phyloP scores from a whole-genome alignment of 2,888 invertebrate species.

The Mylabris sibirica region DNA sequence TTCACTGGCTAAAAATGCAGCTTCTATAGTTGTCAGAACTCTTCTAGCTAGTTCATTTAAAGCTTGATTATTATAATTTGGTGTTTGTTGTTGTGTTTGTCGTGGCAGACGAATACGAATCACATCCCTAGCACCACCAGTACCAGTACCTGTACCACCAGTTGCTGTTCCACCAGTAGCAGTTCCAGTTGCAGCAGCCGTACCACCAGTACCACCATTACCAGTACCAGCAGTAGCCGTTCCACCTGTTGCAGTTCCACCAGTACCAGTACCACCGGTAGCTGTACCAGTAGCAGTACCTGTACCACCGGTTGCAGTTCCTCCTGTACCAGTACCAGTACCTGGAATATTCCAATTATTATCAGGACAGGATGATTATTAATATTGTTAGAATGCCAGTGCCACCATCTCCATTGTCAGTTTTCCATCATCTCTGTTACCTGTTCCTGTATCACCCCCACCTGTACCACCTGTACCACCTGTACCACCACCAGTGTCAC shows the following conservation, averaged over 20 bases:
- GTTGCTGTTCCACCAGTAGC: constrained; percentile 27
- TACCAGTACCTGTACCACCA: constrained; percentile 37
- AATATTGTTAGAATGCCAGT: no score
- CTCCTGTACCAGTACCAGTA: constrained; percentile 15
- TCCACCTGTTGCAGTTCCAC: no score
- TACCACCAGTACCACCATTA: constrained; percentile 29
- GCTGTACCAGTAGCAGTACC: constrained; percentile 27
- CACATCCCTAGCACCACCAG: constrained; percentile 14
- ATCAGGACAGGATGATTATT: no score
- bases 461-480: constrained; percentile 50
- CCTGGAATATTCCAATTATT: no score
- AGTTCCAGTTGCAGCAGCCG: constrained; percentile 17
- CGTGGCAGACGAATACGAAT: constrained; percentile 16
- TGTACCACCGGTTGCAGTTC: constrained; percentile 18
- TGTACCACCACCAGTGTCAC: constrained; percentile 53
- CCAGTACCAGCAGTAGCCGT: constrained; percentile 13
- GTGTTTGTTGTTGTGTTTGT: constrained; percentile 17
- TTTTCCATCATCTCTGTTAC: not conserved
- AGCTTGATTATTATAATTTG: constrained; percentile 57
- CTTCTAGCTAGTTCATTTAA: constrained; percentile 67
- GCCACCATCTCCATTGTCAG: no score
- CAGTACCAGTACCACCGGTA: constrained; percentile 11
- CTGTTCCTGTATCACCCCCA: constrained; percentile 32
- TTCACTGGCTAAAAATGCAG: constrained; percentile 63
- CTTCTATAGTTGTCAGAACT: constrained; percentile 66